Evolutionary conservation across 1,140 invertebrate genomes (phyloP).

Genomic region (Tyrophagus putrescentiae): DNA sequence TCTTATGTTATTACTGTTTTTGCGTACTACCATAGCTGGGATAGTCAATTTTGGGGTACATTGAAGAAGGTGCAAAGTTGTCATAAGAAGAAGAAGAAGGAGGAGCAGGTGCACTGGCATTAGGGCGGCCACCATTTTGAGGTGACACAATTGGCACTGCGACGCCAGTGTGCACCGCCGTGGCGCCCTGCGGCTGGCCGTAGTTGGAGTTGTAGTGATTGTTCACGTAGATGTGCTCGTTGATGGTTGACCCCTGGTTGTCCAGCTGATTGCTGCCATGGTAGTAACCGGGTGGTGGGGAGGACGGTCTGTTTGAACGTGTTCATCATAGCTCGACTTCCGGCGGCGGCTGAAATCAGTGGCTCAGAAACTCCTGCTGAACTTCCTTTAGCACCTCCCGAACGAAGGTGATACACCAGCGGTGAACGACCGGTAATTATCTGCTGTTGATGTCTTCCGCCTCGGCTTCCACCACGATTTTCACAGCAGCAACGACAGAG

Average conservation of each 20-base stretch:
- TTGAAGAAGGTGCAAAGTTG: no score
- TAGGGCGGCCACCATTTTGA: no score
- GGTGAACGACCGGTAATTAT: conserved; percentile 6
- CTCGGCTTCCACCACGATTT: neutral
- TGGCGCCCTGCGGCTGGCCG: conserved; percentile 18
- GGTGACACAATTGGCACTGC: no score
- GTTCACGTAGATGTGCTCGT: conserved; percentile 19
- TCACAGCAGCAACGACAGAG: conserved; percentile 15
- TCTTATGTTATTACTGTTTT: no score
- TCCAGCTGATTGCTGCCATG: conserved; percentile 12
- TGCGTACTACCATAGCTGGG: no score
- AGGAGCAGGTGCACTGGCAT: no score
- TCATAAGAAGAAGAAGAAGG: no score
- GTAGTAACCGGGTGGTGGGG: conserved; percentile 7
- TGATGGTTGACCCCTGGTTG: conserved; percentile 5
- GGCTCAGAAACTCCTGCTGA: neutral
- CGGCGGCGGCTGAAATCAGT: no score
- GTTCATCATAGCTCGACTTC: no score
- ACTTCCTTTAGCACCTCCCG: neutral
- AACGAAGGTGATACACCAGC: neutral
- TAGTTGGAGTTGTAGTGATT: no score
- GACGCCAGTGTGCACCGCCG: conserved; percentile 2
- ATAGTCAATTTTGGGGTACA: no score
- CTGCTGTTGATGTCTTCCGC: no score
- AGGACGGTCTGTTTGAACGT: neutral